Percentiles rank a stretch among this genome's conserved stretches.
Evolutionary conservation across 1,140 invertebrate species (phyloP).

Genomic region (Aphis gossypii): DNA sequence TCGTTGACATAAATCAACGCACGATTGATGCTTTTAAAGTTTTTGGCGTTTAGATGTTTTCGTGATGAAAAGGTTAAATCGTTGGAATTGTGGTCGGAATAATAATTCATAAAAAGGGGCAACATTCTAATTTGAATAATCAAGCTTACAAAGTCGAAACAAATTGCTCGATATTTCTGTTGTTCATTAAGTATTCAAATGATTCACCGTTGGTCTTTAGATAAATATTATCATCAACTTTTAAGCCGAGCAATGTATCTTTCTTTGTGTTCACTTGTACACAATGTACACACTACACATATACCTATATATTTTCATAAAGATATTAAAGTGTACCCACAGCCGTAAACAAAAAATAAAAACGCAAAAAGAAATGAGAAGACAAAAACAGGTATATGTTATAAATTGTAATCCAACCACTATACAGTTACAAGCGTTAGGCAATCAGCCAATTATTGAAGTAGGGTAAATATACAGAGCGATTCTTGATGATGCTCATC

Average conservation of each 20-base stretch:
- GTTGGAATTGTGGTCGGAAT: not conserved
- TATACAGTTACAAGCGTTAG: not conserved
- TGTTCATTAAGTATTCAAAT: conserved; percentile 55
- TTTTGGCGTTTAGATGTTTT: not conserved
- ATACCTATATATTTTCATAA: not conserved
- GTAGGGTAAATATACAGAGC: conserved; percentile 20
- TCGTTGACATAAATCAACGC: not conserved
- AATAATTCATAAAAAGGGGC: conserved; percentile 31
- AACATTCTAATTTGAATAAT: conserved; percentile 44
- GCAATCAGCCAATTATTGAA: not conserved
- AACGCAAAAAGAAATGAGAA: not conserved
- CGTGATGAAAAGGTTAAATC: conserved; percentile 3
- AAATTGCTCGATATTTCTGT: conserved; percentile 40
- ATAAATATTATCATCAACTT: conserved; percentile 27
- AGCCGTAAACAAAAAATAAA: not conserved
- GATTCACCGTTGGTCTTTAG: not conserved
- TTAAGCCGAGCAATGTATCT: not conserved
- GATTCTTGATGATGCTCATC: not conserved
- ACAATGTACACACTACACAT: not conserved
- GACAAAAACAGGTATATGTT: not conserved
- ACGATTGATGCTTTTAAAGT: not conserved
- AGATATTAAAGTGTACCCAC: not conserved
- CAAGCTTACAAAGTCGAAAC: conserved; percentile 30
- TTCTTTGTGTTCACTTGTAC: not conserved
- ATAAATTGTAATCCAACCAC: conserved; percentile 16